phyloP scores from a whole-genome alignment of 2,888 invertebrate species.

The Xanthorhoe spadicearia region DNA sequence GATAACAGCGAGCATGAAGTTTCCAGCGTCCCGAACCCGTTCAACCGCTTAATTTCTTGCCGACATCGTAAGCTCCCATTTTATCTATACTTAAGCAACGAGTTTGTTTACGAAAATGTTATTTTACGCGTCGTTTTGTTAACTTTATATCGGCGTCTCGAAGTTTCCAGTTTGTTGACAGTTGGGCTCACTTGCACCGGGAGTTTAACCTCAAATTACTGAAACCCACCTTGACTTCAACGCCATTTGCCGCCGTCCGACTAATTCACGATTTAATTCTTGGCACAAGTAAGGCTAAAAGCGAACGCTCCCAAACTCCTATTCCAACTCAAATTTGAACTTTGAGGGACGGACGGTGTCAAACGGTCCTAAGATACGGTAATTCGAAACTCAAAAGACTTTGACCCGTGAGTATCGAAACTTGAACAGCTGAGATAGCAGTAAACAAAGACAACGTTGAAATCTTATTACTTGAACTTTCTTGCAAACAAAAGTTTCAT shows the following conservation, averaged over 20 bases:
- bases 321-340: slow-evolving; percentile 36
- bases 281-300: slow-evolving; percentile 28
- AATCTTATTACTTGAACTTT: slow-evolving; percentile 31
- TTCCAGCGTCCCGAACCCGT: slow-evolving; percentile 23
- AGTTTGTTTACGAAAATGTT: slow-evolving; percentile 46
- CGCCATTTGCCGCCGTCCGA: slow-evolving; percentile 3
- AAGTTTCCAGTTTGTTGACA: slow-evolving; percentile 47
- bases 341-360: slow-evolving; percentile 38
- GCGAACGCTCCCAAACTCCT: slow-evolving; percentile 36
- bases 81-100: slow-evolving; percentile 42
- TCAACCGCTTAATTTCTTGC: slow-evolving; percentile 41
- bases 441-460: slow-evolving; percentile 32
- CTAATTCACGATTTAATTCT: slow-evolving; percentile 18
- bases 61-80: slow-evolving; percentile 42
- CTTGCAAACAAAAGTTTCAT: slow-evolving; percentile 22
- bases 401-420: slow-evolving; percentile 37
- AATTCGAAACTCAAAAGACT: slow-evolving; percentile 44
- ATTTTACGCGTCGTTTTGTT: slow-evolving; percentile 47
- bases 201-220: slow-evolving; percentile 17
- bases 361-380: slow-evolving; percentile 38
- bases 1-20: slow-evolving; percentile 27
- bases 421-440: slow-evolving; percentile 36
- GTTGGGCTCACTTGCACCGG: slow-evolving; percentile 16
- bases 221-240: slow-evolving; percentile 7
- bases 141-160: slow-evolving; percentile 44